Conservation (phyloP, 2,888 invertebrate species). For the Blastobasis lacticolella region DNA sequence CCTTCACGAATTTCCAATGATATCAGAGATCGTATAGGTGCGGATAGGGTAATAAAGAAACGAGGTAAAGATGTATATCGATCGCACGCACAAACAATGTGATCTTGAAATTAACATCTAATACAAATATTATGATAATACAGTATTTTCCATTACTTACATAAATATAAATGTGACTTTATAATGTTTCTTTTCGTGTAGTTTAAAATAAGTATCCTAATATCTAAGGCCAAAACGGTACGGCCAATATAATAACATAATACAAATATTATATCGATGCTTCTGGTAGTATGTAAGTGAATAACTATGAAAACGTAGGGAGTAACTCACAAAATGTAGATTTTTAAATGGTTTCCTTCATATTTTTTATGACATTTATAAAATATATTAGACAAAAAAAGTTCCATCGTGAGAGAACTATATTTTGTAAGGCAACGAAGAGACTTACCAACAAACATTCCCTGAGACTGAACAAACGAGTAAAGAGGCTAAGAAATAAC, state of each 20-base stretch:
- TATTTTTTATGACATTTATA: constrained; percentile 65
- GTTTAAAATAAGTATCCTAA: too few species aligned
- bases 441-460: constrained; percentile 72
- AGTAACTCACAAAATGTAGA: constrained; percentile 21
- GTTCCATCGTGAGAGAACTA: constrained; percentile 46
- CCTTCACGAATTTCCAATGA: too few species aligned
- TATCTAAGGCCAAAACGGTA: background rate
- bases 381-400: constrained; percentile 39
- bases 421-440: constrained; percentile 70
- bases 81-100: constrained; percentile 1
- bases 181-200: too few species aligned
- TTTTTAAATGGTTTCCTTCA: constrained; percentile 46
- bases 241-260: constrained; percentile 10
- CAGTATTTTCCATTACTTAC: too few species aligned
- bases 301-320: constrained; percentile 20
- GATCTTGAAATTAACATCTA: background rate
- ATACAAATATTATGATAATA: too few species aligned
- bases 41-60: too few species aligned
- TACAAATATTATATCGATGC: constrained; percentile 36
- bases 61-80: too few species aligned
- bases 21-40: too few species aligned
- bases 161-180: too few species aligned
- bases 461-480: constrained; percentile 64
- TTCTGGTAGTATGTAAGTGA: constrained; percentile 54
- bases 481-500: constrained; percentile 60